phyloP scores from a whole-genome alignment of 1,140 invertebrate genomes.

The Papilio polytes region DNA sequence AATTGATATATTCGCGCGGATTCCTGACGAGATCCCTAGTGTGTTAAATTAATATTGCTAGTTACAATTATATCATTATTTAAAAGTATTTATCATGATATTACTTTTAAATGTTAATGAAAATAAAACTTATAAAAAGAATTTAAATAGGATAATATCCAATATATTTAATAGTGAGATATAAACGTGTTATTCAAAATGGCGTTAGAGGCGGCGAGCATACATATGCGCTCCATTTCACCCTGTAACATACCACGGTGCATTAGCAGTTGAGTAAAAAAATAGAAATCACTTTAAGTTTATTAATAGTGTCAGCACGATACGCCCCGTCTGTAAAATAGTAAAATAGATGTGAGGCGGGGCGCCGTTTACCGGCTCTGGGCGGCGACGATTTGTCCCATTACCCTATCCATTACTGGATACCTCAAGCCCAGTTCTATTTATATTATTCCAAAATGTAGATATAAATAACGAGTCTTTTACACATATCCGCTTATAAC shows the following conservation, averaged over 20 bases:
- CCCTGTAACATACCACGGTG: slow-evolving; percentile 38
- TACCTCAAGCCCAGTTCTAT: slow-evolving; percentile 25
- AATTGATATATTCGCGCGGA: no score
- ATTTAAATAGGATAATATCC: background rate
- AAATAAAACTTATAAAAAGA: background rate
- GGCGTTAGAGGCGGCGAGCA: slow-evolving; percentile 12
- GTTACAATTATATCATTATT: no score
- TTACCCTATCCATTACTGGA: slow-evolving; percentile 40
- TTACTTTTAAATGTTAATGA: background rate
- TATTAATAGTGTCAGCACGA: slow-evolving; percentile 41
- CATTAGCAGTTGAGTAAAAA: slow-evolving; percentile 41
- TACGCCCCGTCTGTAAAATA: slow-evolving; percentile 39
- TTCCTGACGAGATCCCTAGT: no score
- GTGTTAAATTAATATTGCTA: no score
- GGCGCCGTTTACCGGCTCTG: slow-evolving; percentile 8
- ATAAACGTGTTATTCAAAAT: slow-evolving; percentile 10
- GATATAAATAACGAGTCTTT: slow-evolving; percentile 12
- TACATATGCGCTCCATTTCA: slow-evolving; percentile 41
- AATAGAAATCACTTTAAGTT: slow-evolving; percentile 42
- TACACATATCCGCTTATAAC: background rate
- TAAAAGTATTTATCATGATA: no score
- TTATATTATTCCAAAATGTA: slow-evolving; percentile 22
- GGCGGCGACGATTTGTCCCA: slow-evolving; percentile 39
- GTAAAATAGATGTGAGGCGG: slow-evolving; percentile 39
- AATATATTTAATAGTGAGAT: slow-evolving; percentile 1